phyloP scores from a whole-genome alignment of 2,888 invertebrate species.

The Saturnia japonica region DNA sequence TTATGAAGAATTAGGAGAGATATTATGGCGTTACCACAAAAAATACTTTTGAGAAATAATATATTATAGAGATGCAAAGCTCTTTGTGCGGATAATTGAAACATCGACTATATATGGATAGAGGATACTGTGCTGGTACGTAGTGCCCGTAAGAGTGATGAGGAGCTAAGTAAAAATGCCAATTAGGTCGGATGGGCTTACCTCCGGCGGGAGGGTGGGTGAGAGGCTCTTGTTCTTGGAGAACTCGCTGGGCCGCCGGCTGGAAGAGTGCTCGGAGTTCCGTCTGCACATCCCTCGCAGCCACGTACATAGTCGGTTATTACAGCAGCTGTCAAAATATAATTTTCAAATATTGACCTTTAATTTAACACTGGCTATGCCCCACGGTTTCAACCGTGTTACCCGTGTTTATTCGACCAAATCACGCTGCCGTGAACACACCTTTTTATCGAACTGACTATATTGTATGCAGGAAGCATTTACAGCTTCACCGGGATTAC shows the following conservation, averaged over 20 bases:
- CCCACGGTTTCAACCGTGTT: too few relatives aligned
- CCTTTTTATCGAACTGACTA: too few relatives aligned
- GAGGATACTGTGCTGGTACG: background rate
- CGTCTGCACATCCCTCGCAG: conserved; percentile 73
- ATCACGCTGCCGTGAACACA: too few relatives aligned
- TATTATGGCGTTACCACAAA: too few relatives aligned
- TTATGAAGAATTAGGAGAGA: too few relatives aligned
- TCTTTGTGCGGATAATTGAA: too few relatives aligned
- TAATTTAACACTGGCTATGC: background rate
- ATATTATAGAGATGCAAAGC: too few relatives aligned
- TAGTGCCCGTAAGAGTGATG: background rate
- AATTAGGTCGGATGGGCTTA: conserved; percentile 36
- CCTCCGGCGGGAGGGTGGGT: conserved; percentile 84
- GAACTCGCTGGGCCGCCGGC: conserved; percentile 84
- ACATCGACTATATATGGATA: too few relatives aligned
- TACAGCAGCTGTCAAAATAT: conserved; percentile 58
- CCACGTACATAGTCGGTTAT: conserved; percentile 66
- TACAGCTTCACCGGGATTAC: too few relatives aligned
- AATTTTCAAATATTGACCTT: background rate
- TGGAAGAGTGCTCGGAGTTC: conserved; percentile 71
- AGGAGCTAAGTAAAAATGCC: background rate
- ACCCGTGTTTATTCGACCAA: too few relatives aligned
- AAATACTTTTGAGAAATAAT: too few relatives aligned
- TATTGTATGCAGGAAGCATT: too few relatives aligned
- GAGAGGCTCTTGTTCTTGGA: conserved; percentile 86